These are phyloP conservation scores for Drosophila nannoptera DNA, from an alignment of 1,140 invertebrate species.

Conservation along the genomic window DNA sequence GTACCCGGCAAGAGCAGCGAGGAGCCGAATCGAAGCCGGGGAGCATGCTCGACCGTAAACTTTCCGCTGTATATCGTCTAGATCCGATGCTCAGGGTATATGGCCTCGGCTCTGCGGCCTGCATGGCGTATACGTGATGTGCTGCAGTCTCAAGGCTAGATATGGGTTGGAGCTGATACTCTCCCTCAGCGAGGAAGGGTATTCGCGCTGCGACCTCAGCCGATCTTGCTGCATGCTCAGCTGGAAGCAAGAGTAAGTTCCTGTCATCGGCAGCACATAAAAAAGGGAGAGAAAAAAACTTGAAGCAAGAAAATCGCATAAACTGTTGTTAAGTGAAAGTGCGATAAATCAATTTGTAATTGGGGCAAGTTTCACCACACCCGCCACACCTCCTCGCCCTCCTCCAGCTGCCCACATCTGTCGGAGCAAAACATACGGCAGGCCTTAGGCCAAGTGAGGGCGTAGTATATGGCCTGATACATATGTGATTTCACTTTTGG, in stretches of 20 bases:
- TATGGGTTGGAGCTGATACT: too few species aligned
- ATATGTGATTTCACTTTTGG: constrained; percentile 4
- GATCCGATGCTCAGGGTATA: too few species aligned
- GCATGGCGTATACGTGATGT: too few species aligned
- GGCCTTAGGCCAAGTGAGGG: constrained; percentile 6
- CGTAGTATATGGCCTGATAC: constrained; percentile 1
- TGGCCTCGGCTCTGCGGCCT: too few species aligned
- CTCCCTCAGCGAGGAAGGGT: too few species aligned
- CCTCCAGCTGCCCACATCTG: not conserved
- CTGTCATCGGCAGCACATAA: constrained; percentile 20
- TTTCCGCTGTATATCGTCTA: too few species aligned
- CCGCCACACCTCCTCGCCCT: too few species aligned
- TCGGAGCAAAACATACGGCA: not conserved
- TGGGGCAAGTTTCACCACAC: constrained; percentile 36
- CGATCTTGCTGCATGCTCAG: not conserved
- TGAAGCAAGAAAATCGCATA: constrained; percentile 49
- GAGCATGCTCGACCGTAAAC: too few species aligned
- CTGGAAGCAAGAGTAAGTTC: constrained; percentile 18
- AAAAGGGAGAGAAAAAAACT: constrained; percentile 16
- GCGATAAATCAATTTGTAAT: constrained; percentile 60
- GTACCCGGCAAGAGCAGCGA: constrained; percentile 7
- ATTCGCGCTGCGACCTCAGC: not conserved
- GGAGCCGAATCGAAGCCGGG: too few species aligned
- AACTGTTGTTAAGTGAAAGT: constrained; percentile 54
- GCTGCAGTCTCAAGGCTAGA: too few species aligned